Evolutionary conservation across 2,888 invertebrate genomes (phyloP), one percentile per base, ranked within the genome.

Genomic region (Sinotaia quadrata): DNA sequence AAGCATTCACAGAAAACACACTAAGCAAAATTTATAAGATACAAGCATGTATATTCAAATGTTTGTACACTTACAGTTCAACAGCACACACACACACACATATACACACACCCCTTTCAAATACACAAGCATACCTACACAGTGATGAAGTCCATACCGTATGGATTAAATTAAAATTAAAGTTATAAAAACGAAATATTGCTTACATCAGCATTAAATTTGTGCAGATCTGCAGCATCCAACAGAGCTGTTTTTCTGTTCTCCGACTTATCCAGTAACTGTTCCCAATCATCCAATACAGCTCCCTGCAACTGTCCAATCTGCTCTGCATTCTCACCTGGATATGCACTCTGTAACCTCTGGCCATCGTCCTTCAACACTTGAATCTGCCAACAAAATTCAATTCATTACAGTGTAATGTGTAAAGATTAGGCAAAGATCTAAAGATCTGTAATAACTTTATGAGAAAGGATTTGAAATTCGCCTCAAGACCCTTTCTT

Each of bases 361-460:
- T 93, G 92, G 0, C 97, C 96, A 87, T 98, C 98, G 83, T 98
- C 97, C 59, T 97, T 94, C 3, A 98, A 90, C 1, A 97, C 92
- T 91, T 93, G 89, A 24, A 88, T 82, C 88, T 88, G 73, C n/a
- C 54, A 4, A 21, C 18, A 27, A 24, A 41, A n/a, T n/a, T n/a
- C n/a, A n/a, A n/a, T n/a, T n/a, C n/a, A n/a, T n/a, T n/a, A n/a
- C n/a, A n/a, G n/a, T n/a, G n/a, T n/a, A n/a, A n/a, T n/a, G n/a
- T n/a, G n/a, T n/a, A n/a, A n/a, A n/a, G n/a, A n/a, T n/a, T n/a
- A n/a, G n/a, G n/a, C n/a, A n/a, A n/a, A n/a, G n/a, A n/a, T n/a
- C n/a, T n/a, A n/a, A n/a, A n/a, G n/a, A n/a, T n/a, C n/a, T n/a
- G n/a, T n/a, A n/a, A n/a, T n/a, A n/a, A n/a, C n/a, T n/a, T n/a